Evolutionary conservation across 2,113 vertebrate species (phyloP).

Genomic region (Ammospiza caudacuta): DNA sequence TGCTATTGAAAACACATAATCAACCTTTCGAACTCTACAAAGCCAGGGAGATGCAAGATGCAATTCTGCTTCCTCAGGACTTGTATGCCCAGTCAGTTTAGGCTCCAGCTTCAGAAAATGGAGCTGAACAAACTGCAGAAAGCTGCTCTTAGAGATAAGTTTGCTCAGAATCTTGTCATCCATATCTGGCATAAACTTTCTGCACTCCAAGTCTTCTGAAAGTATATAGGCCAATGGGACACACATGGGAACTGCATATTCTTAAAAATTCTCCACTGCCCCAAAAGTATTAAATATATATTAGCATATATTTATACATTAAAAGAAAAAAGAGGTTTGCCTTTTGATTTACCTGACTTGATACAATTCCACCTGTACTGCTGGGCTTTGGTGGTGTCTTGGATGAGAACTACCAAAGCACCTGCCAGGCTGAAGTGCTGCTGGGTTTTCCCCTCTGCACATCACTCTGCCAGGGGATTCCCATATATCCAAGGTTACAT

Average conservation of each 20-base stretch:
- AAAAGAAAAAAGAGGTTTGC: background rate
- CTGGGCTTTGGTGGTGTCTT: background rate
- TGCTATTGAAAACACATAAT: constrained; percentile 49
- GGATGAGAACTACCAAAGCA: background rate
- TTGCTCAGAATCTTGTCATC: background rate
- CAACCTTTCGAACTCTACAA: constrained; percentile 25
- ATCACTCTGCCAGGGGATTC: background rate
- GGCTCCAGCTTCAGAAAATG: background rate
- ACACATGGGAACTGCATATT: background rate
- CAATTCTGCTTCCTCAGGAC: background rate
- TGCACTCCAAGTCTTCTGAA: background rate
- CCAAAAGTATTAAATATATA: background rate
- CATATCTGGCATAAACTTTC: background rate
- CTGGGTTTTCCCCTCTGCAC: background rate
- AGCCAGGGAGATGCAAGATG: background rate
- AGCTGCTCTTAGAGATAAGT: background rate
- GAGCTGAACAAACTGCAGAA: constrained; percentile 8
- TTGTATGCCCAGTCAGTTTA: background rate
- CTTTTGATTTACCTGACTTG: background rate
- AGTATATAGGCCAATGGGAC: background rate
- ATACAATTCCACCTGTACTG: background rate
- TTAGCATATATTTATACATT: background rate
- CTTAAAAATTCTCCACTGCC: background rate
- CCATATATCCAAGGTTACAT: background rate
- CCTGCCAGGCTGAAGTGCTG: background rate